phyloP scores from a whole-genome alignment of 1,140 invertebrate species.

The Drosophila punjabiensis region DNA sequence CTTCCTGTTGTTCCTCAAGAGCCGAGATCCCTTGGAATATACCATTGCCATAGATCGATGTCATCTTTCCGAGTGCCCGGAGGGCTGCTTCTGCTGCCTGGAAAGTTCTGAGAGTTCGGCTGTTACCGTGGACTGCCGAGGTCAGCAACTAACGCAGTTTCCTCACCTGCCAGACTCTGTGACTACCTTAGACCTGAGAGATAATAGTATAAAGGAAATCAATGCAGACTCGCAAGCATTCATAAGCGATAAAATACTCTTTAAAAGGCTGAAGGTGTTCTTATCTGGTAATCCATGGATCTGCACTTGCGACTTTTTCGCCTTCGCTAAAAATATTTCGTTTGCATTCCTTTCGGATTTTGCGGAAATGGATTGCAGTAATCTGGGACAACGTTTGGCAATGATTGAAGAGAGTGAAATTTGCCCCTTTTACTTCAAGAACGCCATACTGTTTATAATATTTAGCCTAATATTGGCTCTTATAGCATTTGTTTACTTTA shows the following conservation, averaged over 20 bases:
- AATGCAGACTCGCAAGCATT: not conserved
- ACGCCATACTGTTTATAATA: not conserved
- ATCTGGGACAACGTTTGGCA: not conserved
- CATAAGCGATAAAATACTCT: not conserved
- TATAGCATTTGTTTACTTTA: no score
- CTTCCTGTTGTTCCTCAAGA: not conserved
- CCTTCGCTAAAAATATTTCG: not conserved
- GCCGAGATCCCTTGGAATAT: not conserved
- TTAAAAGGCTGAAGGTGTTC: not conserved
- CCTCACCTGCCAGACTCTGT: not conserved
- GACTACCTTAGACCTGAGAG: slow-evolving; percentile 5
- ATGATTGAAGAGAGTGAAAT: not conserved
- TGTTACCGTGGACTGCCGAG: slow-evolving; percentile 7
- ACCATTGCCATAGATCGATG: not conserved
- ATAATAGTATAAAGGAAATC: slow-evolving; percentile 2
- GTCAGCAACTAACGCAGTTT: not conserved
- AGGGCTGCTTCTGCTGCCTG: slow-evolving; percentile 5
- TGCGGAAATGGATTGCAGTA: not conserved
- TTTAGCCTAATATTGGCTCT: not conserved
- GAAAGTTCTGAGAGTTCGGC: not conserved
- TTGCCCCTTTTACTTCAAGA: not conserved
- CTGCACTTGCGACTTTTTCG: slow-evolving; percentile 3
- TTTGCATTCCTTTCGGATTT: not conserved
- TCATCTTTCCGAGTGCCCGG: not conserved
- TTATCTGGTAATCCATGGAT: slow-evolving; percentile 16